phyloP scores from a whole-genome alignment of 2,113 vertebrate species.

The Gasterosteus aculeatus region DNA sequence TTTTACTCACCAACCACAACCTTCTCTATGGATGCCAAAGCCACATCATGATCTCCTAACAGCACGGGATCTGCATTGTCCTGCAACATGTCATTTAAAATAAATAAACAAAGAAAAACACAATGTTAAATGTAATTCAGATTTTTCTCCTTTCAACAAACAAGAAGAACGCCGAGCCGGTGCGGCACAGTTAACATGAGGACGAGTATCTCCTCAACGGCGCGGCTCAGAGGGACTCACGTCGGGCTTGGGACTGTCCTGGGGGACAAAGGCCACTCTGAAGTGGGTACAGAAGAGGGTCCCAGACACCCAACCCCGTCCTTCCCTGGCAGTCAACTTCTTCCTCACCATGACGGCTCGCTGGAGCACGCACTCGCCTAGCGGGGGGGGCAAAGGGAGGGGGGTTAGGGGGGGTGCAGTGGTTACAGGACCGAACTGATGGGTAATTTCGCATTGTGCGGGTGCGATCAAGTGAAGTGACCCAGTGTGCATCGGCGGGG shows the following conservation, averaged over 20 bases:
- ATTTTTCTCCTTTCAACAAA: not conserved
- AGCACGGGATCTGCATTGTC: constrained; percentile 80
- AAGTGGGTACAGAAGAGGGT: constrained; percentile 90
- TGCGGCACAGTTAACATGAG: not conserved
- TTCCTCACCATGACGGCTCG: constrained; percentile 82
- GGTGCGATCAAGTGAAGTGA: not conserved
- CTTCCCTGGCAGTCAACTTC: constrained; percentile 80
- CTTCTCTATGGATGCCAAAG: constrained; percentile 88
- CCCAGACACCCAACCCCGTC: constrained; percentile 83
- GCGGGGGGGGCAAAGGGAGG: not conserved
- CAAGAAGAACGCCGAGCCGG: too few relatives aligned
- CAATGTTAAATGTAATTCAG: not conserved
- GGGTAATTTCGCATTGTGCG: accelerated
- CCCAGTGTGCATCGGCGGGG: not conserved
- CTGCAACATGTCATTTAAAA: constrained; percentile 53
- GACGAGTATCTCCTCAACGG: not conserved
- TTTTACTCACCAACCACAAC: constrained; percentile 88
- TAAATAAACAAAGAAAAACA: not conserved
- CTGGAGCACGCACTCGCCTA: constrained; percentile 83
- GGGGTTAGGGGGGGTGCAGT: not conserved
- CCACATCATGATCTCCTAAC: constrained; percentile 86
- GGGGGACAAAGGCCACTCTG: constrained; percentile 87
- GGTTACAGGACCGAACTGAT: not conserved
- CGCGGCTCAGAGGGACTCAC: constrained; percentile 61
- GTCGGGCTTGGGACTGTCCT: constrained; percentile 78